Evolutionary conservation across 2,113 vertebrate genomes (phyloP).

Genomic region (Apteryx owenii): DNA sequence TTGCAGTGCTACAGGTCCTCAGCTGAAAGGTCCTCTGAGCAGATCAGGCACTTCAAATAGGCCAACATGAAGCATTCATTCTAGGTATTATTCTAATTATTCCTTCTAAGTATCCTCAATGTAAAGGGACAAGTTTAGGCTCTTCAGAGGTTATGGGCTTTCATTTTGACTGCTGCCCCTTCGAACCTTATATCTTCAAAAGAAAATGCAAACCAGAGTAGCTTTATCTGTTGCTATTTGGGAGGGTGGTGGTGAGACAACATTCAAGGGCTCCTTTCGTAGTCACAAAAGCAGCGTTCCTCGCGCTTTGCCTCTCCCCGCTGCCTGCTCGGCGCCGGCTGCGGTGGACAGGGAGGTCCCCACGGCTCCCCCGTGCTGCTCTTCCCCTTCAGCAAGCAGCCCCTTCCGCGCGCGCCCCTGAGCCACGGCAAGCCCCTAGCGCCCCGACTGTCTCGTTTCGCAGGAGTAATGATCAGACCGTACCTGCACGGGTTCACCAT

Average conservation of each 20-base stretch:
- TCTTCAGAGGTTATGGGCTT: background rate
- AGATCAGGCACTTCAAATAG: background rate
- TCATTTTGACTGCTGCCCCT: background rate
- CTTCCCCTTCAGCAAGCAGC: too few species aligned
- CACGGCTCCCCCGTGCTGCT: too few species aligned
- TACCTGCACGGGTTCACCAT: constrained; percentile 87
- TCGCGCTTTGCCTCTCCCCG: background rate
- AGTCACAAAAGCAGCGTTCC: background rate
- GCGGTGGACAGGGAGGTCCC: too few species aligned
- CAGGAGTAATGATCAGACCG: constrained; percentile 96
- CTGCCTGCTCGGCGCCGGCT: background rate
- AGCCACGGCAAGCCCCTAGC: background rate
- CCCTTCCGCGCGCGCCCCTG: background rate
- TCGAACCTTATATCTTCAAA: background rate
- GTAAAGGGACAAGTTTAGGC: background rate
- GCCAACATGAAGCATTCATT: background rate
- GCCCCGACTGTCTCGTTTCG: constrained; percentile 50
- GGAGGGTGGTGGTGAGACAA: background rate
- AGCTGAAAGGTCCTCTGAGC: background rate
- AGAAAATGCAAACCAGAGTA: background rate
- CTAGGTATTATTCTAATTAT: background rate
- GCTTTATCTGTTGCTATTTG: background rate
- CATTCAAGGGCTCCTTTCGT: background rate
- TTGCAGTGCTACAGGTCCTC: background rate
- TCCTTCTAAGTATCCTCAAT: background rate